Evolutionary conservation across 1,140 invertebrate species (phyloP).

Genomic region (Zaprionus capensis): DNA sequence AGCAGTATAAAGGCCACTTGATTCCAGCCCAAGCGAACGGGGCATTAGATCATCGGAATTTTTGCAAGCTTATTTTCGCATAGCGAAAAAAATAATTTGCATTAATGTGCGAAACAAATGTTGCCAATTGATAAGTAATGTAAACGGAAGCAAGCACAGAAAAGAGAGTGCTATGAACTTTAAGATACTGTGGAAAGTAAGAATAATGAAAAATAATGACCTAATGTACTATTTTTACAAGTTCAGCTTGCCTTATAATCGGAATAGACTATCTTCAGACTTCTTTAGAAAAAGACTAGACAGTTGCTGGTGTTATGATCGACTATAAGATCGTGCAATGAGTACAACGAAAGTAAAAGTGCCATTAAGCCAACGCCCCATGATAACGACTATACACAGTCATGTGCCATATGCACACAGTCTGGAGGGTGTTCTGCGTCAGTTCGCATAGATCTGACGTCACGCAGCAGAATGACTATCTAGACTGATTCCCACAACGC

Average conservation of each 20-base stretch:
- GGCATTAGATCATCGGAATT: conserved; percentile 73
- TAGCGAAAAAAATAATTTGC: conserved; percentile 60
- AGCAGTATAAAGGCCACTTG: conserved; percentile 36
- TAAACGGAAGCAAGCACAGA: conserved; percentile 2
- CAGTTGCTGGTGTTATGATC: too few species aligned
- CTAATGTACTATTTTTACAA: too few species aligned
- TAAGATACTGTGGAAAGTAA: neutral
- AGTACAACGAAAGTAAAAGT: neutral
- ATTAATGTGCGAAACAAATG: conserved; percentile 62
- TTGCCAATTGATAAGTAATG: conserved; percentile 34
- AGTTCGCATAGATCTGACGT: conserved; percentile 19
- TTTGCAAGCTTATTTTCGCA: conserved; percentile 41
- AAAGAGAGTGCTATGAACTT: neutral
- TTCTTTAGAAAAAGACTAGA: too few species aligned
- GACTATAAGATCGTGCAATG: neutral
- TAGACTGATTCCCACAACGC: conserved; percentile 15
- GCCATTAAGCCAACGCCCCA: conserved; percentile 2
- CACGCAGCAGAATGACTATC: neutral
- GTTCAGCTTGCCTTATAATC: neutral
- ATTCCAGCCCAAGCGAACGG: conserved; percentile 39
- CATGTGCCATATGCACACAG: conserved; percentile 26
- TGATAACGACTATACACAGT: conserved; percentile 28
- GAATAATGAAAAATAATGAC: neutral
- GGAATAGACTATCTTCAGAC: neutral
- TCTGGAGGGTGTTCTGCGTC: conserved; percentile 9